Evolutionary conservation across 1,140 invertebrate genomes (phyloP), one percentile per base, ranked within the genome.

Genomic region (Chrysoperla carnea): DNA sequence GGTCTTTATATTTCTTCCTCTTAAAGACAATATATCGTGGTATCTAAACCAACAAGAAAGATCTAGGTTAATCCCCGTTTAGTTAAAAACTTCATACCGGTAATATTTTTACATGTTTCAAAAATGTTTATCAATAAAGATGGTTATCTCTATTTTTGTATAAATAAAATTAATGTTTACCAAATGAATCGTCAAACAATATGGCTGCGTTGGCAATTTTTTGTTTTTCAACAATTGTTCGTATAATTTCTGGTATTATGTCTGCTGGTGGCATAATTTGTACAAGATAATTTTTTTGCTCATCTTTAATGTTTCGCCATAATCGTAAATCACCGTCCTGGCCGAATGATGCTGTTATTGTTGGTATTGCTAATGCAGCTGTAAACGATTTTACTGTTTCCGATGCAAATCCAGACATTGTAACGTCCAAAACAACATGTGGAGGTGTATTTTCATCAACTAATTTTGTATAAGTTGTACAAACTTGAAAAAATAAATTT

Each of bases 191-290:
- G 52, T 94, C 88, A 58, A 88, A 92, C 6, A 94, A 67, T 36
- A 94, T 83, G 3, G 84, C 90, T 13, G 89, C 86, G 61, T 89
- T 90, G 11, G 81, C 88, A 37, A 92, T 84, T 51, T 90, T 87
- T 60, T 90, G 78, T 23, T 72, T 66, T 2, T 70, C 67, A 2
- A 87, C 81, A 43, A 93, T 76, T 37, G 83, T 79, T 37, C 85
- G 66, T 0, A 94, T 71, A 5, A 78, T 73, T 57, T 89, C 81
- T 0, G 85, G 78, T 42, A 89, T 73, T 8, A 89, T 64, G 54
- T 91, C 85, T 0, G 76, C 77, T 1, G 87, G 88, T 1, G 84
- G 83, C 67, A 79, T 81, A 28, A 92, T 62, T 59, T 78, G 74
- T 12, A 76, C 68, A 8, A 88, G 57, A 61, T 78, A 86, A 45